Base-by-base conservation (phyloP, 2,888 invertebrate genomes). In the Tetropium fuscum region DNA sequence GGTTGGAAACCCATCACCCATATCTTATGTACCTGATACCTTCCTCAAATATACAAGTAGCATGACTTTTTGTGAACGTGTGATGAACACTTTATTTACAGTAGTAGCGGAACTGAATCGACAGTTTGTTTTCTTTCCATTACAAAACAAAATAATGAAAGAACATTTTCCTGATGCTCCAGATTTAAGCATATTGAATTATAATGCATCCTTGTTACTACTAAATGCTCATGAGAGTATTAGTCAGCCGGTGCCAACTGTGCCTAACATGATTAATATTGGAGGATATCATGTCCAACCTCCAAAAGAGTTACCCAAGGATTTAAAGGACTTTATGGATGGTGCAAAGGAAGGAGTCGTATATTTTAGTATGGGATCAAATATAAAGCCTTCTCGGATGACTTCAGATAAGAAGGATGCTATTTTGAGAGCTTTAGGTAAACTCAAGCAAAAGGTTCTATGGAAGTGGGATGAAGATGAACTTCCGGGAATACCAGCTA, bases 401-500 rank as follows among this genome's bases (percentile, higher is more conserved):
- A 83, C 86, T 0, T 65, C 73, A 0, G 83, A 84, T 0, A 85
- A 84, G 63, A 78, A 82, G 15, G 74, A 83, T 10, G 84, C 81
- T 0, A 83, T 90, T 25, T 75, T 86, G 3, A 84, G 85, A 53
- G 85, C 84, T 1, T 86, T 90, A 51, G 79, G 83, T 1, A 83
- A 82, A 62, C 68, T 89, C 0, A 34, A 34, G 6, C 34, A 34
- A 11, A 13, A 34, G 11, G 13, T 34, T 34, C 71, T 90, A 13
- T 89, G 88, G 89, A 90, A 90, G 80, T 90, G 87, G 87, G 89
- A 90, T 65, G 84, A 84, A 0, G 83, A 85, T 4, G 36, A 51
- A 5, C 20, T 74, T 20, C 69, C 71, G 5, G 66, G 65, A 49
- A 57, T 68, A 38, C 80, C 81, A 1, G 60, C 69, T 11, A 83